A percentile compares a stretch with the other conserved stretches of the same genome.
phyloP scores from a whole-genome alignment of 2,888 invertebrate species.

The Dorcus hopei region DNA sequence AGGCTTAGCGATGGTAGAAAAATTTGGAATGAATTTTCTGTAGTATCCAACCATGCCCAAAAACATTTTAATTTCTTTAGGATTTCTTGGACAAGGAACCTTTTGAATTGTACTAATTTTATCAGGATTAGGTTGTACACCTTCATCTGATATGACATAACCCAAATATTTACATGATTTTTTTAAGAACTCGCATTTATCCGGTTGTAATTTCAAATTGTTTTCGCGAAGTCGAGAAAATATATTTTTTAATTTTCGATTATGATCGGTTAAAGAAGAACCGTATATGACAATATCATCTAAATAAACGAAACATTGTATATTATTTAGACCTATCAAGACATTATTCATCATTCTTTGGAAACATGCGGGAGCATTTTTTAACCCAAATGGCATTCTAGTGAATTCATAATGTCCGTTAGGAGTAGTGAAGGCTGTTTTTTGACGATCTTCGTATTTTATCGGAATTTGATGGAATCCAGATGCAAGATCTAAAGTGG shows the following conservation, averaged over 20 bases:
- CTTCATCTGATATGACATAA: no score
- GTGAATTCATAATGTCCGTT: conserved; percentile 39
- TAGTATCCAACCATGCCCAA: conserved; percentile 23
- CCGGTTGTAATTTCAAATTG: conserved; percentile 19
- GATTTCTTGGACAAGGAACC: conserved; percentile 29
- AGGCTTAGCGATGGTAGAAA: conserved; percentile 15
- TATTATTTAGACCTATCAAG: conserved; percentile 35
- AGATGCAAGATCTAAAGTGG: conserved; percentile 38
- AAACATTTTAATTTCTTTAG: conserved; percentile 32
- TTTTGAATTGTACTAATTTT: conserved; percentile 27
- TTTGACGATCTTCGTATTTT: conserved; percentile 30
- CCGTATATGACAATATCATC: conserved; percentile 39
- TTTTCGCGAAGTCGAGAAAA: conserved; percentile 8
- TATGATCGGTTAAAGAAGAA: conserved; percentile 22
- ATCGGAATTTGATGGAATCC: conserved; percentile 44
- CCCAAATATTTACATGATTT: conserved; percentile 13
- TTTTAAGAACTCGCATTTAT: conserved; percentile 24
- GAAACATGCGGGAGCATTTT: conserved; percentile 45
- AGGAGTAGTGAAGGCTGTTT: conserved; percentile 41
- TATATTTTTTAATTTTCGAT: conserved; percentile 12
- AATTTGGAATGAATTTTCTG: conserved; percentile 8
- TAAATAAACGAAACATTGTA: conserved; percentile 27
- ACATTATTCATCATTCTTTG: conserved; percentile 43
- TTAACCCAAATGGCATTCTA: conserved; percentile 43
- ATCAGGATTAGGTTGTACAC: no score